Evolutionary conservation across 2,113 vertebrate genomes (phyloP).

Genomic region (Poicephalus meyeri): DNA sequence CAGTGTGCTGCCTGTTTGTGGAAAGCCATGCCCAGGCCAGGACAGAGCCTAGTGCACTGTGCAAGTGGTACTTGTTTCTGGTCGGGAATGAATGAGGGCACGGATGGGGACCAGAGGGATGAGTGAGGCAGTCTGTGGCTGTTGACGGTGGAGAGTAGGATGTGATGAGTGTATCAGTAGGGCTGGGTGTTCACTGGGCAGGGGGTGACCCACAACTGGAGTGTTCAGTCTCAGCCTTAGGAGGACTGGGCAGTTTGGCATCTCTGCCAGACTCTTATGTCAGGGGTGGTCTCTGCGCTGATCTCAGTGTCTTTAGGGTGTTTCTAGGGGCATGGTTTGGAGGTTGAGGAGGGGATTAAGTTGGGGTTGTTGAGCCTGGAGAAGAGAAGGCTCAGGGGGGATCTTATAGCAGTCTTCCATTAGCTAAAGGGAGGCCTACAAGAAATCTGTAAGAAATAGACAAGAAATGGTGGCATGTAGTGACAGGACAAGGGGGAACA

Average conservation of each 20-base stretch:
- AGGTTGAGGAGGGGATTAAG: not conserved
- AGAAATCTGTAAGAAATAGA: not conserved
- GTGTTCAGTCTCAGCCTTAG: not conserved
- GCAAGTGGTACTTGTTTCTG: rapidly evolving
- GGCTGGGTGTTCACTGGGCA: no score
- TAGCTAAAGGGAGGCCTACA: not conserved
- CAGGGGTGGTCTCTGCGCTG: not conserved
- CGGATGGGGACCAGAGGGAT: rapidly evolving
- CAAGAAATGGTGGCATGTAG: not conserved
- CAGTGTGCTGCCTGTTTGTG: rapidly evolving
- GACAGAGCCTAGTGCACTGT: rapidly evolving
- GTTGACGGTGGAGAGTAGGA: rapidly evolving
- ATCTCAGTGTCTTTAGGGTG: no score
- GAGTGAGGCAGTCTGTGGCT: no score
- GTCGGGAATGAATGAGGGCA: rapidly evolving
- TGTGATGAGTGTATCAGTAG: rapidly evolving
- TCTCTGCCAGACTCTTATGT: rapidly evolving
- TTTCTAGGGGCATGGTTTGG: not conserved
- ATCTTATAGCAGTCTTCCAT: not conserved
- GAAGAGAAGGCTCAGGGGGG: not conserved
- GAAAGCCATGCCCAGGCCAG: rapidly evolving
- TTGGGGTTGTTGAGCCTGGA: not conserved
- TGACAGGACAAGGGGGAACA: not conserved
- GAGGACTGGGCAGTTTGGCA: rapidly evolving
- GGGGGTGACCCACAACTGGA: rapidly evolving